These are phyloP conservation scores for Tauraco erythrolophus DNA, from an alignment of 2,113 vertebrate genomes.

Conservation along the genomic window DNA sequence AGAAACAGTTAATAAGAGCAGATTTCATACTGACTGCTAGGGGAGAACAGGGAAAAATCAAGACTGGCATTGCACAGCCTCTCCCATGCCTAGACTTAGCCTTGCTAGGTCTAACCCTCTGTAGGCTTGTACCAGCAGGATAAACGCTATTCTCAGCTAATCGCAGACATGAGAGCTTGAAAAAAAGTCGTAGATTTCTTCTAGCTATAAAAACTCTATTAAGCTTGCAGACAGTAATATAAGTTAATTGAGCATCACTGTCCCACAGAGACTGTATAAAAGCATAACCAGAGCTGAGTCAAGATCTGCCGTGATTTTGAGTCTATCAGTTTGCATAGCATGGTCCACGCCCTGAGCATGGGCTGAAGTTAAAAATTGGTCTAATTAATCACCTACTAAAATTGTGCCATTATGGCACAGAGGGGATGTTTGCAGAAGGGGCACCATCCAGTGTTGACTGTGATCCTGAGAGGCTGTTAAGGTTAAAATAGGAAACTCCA, in stretches of 20 bases:
- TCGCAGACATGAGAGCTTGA: background rate
- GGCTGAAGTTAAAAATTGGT: background rate
- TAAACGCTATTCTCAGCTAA: background rate
- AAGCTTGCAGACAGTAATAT: background rate
- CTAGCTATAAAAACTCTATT: background rate
- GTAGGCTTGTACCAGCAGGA: background rate
- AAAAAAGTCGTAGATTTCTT: background rate
- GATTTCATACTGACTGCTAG: background rate
- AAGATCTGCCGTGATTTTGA: background rate
- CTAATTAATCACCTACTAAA: constrained; percentile 1
- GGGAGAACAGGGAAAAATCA: background rate
- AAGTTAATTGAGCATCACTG: constrained; percentile 6
- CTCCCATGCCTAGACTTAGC: background rate
- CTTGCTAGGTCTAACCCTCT: background rate
- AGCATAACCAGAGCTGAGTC: background rate
- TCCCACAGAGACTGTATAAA: background rate
- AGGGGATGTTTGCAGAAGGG: background rate
- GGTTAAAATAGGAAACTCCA: accelerated
- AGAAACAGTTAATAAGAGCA: background rate
- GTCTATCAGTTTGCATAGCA: background rate
- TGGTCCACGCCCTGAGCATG: background rate
- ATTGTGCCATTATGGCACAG: background rate
- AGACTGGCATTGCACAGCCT: background rate
- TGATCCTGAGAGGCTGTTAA: background rate
- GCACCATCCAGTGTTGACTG: background rate